A percentile compares a stretch with the other conserved stretches of the same genome.
Evolutionary conservation across 2,797 vertebrate species (phyloP).

Genomic region (Chaenodraco wilsoni): DNA sequence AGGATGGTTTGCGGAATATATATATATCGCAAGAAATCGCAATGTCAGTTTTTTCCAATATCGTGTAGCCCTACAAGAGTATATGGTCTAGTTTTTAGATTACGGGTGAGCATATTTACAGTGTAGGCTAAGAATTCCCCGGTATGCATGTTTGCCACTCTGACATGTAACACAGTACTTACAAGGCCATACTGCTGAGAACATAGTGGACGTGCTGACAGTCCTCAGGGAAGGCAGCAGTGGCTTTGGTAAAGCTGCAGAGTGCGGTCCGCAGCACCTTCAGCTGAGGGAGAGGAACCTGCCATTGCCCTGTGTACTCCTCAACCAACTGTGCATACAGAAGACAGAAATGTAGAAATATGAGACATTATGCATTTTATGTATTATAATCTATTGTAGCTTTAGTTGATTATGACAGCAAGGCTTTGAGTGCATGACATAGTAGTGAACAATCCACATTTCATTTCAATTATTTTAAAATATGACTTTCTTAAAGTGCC

Average conservation of each 20-base stretch:
- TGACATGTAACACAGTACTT: conserved; percentile 76
- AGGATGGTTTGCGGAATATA: too few species aligned
- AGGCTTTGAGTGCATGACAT: background rate
- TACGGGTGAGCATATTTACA: background rate
- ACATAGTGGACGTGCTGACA: conserved; percentile 97
- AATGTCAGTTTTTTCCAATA: too few species aligned
- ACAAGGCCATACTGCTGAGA: conserved; percentile 97
- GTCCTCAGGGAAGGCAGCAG: conserved; percentile 91
- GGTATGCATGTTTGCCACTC: background rate
- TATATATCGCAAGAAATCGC: too few species aligned
- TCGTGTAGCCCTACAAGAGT: too few species aligned
- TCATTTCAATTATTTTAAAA: too few species aligned
- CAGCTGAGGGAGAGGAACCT: conserved; percentile 96
- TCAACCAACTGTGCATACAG: conserved; percentile 88
- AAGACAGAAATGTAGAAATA: conserved; percentile 1
- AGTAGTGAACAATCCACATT: too few species aligned
- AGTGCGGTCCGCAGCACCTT: conserved; percentile 94
- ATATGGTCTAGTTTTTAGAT: background rate
- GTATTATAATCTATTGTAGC: background rate
- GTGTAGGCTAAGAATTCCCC: background rate
- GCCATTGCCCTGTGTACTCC: conserved; percentile 96
- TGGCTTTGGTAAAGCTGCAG: conserved; percentile 93
- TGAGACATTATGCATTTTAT: background rate
- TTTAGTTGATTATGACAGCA: too few species aligned
- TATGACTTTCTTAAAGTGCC: too few species aligned